Percentiles rank a stretch among this genome's conserved stretches.
phyloP scores from a whole-genome alignment of 2,113 vertebrate species.

The Ammospiza nelsoni region DNA sequence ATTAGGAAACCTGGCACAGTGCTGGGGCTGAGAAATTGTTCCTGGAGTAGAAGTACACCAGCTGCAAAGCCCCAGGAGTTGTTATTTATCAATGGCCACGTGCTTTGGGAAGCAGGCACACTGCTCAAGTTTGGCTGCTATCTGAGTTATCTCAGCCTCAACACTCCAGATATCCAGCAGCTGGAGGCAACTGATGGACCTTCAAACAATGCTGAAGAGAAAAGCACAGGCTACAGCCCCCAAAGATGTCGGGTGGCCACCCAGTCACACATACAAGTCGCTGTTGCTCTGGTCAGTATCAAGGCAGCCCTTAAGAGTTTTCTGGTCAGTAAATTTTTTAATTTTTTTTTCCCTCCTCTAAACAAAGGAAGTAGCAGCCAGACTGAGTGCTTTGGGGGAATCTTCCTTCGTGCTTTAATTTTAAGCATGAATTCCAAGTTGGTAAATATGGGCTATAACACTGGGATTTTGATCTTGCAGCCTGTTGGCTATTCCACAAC shows the following conservation, averaged over 20 bases:
- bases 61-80: background rate
- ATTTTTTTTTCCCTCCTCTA: background rate
- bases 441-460: background rate
- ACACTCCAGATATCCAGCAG: background rate
- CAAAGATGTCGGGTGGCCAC: background rate
- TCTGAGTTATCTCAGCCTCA: background rate
- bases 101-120: background rate
- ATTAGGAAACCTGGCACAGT: background rate
- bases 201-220: background rate
- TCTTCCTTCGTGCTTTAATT: background rate
- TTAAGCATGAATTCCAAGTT: background rate
- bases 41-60: background rate
- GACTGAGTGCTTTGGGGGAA: background rate
- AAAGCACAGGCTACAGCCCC: background rate
- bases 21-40: background rate
- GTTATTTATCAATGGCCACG: rapidly evolving
- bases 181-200: background rate
- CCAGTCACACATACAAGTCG: rapidly evolving
- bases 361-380: background rate
- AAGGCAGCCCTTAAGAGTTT: background rate
- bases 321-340: background rate
- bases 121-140: background rate
- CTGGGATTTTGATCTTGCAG: background rate
- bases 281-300: background rate
- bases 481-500: background rate